These are phyloP conservation scores for Chrysocyon brachyurus DNA, from an alignment of 2,797 vertebrate species.

Conservation along the genomic window DNA sequence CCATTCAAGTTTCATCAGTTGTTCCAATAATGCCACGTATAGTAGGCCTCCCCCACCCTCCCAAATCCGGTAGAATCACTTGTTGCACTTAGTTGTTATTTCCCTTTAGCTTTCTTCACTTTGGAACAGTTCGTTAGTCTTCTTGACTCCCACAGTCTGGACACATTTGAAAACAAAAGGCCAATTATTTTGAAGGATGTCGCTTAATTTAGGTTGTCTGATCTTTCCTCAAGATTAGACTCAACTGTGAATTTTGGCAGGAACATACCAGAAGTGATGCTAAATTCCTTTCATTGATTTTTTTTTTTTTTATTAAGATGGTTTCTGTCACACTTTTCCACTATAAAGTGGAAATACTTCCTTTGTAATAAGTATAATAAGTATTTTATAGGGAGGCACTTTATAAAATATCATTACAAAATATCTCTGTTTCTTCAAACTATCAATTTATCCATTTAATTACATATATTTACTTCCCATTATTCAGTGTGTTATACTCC, in stretches of 20 bases:
- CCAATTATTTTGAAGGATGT: background rate
- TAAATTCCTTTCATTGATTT: background rate
- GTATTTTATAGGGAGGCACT: background rate
- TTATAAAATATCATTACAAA: background rate
- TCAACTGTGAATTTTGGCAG: background rate
- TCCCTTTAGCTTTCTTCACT: background rate
- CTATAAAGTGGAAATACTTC: background rate
- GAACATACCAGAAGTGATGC: background rate
- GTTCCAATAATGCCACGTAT: background rate
- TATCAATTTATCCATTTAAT: background rate
- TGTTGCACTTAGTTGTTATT: background rate
- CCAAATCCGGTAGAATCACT: background rate
- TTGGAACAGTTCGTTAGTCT: conserved; percentile 8
- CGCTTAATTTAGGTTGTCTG: background rate
- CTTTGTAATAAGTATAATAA: background rate
- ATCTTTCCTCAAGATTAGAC: background rate
- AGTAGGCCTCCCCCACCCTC: too few species aligned
- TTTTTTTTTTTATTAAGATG: background rate
- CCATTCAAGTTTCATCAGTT: background rate
- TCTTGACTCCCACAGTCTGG: background rate
- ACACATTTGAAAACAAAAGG: background rate
- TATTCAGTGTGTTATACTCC: background rate
- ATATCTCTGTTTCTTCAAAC: background rate
- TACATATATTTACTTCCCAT: background rate
- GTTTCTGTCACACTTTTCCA: background rate